Percentiles rank a stretch among this genome's conserved stretches.
These are phyloP conservation scores for Ethmia dodecea DNA, from an alignment of 2,888 invertebrate species.

Conservation along the genomic window DNA sequence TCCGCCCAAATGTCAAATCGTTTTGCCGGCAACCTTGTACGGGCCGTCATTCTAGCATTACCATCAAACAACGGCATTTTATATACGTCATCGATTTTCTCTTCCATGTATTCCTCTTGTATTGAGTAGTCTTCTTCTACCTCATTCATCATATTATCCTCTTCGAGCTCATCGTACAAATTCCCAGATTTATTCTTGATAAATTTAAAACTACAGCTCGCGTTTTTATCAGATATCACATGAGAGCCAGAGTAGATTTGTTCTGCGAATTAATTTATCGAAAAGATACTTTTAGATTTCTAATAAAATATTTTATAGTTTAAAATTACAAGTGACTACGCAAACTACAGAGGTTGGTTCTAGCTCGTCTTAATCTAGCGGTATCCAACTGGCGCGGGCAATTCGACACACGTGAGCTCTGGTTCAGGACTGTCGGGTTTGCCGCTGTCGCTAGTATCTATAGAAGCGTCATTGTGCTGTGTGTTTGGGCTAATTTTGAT, in stretches of 20 bases:
- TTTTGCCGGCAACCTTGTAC: conserved; percentile 56
- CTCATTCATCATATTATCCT: conserved; percentile 43
- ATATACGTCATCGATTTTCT: conserved; percentile 42
- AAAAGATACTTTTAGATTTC: conserved; percentile 16
- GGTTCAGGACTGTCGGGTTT: conserved; percentile 69
- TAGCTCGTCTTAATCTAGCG: conserved; percentile 51
- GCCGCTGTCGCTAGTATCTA: conserved; percentile 67
- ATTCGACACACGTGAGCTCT: conserved; percentile 58
- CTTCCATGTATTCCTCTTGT: conserved; percentile 48
- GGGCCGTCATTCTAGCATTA: conserved; percentile 50
- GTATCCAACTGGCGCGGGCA: conserved; percentile 65
- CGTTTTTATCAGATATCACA: conserved; percentile 11
- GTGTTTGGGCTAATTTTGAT: conserved; percentile 37
- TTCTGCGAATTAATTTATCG: conserved; percentile 53
- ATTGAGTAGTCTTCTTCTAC: conserved; percentile 44
- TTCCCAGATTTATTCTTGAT: conserved; percentile 23
- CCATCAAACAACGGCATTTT: conserved; percentile 65
- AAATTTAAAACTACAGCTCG: conserved; percentile 25
- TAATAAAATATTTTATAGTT: conserved; percentile 6
- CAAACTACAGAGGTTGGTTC: conserved; percentile 19
- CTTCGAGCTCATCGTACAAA: conserved; percentile 31
- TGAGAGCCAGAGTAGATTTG: conserved; percentile 23
- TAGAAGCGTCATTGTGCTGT: conserved; percentile 52
- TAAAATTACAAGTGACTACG: conserved; percentile 5
- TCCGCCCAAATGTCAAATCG: conserved; percentile 70